Percentiles rank a stretch among this genome's conserved stretches.
These are phyloP conservation scores for Enteromius radiatus DNA, from an alignment of 2,797 vertebrate genomes.

Conservation along the genomic window DNA sequence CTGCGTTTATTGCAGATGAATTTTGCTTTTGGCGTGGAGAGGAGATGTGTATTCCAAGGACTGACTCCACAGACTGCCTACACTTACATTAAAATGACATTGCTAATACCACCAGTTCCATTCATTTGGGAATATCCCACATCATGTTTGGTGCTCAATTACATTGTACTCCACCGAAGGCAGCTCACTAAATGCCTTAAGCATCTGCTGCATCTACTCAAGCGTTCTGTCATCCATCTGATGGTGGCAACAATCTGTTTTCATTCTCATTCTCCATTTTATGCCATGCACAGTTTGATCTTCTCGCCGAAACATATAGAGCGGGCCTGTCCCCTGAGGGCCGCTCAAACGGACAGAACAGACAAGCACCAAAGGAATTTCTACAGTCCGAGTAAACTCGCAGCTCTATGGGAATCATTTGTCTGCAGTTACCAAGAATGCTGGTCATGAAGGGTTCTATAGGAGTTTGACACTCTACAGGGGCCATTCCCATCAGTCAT, in stretches of 20 bases:
- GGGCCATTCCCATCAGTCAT: conserved; percentile 41
- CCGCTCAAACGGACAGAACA: conserved; percentile 22
- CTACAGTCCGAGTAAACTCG: not conserved
- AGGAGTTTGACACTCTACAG: conserved; percentile 32
- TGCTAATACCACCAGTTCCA: not conserved
- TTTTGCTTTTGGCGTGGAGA: not conserved
- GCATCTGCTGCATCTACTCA: conserved; percentile 46
- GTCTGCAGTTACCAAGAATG: conserved; percentile 26
- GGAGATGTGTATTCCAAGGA: not conserved
- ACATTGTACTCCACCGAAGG: conserved; percentile 43
- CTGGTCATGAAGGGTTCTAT: conserved; percentile 5
- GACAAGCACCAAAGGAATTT: conserved; percentile 20
- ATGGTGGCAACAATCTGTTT: conserved; percentile 24
- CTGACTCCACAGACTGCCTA: conserved; percentile 3
- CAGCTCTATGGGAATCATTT: conserved; percentile 31
- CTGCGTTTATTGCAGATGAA: not conserved
- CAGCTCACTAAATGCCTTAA: conserved; percentile 42
- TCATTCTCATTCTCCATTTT: conserved; percentile 16
- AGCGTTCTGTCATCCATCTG: conserved; percentile 26
- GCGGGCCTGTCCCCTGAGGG: conserved; percentile 2
- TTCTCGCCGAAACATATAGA: not conserved
- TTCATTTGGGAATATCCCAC: conserved; percentile 11
- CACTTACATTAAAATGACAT: conserved; percentile 12
- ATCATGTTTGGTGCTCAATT: conserved; percentile 41
- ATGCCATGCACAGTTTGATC: conserved; percentile 10